phyloP scores from a whole-genome alignment of 2,113 vertebrate genomes.

The Silurus asotus region DNA sequence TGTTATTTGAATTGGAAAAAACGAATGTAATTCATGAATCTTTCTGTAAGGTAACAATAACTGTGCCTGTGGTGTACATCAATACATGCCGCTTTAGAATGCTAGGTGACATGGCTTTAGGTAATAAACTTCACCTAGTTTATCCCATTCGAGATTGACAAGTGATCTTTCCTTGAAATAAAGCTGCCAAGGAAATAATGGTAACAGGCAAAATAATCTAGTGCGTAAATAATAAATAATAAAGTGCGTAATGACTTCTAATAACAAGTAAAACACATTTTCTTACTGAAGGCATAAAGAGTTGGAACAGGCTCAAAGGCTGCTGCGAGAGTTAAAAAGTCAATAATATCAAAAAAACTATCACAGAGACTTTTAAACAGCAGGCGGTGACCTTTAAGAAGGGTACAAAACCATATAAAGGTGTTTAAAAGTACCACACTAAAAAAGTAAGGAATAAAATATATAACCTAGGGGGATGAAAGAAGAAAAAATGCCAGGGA shows the following conservation, averaged over 20 bases:
- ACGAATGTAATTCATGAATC: not conserved
- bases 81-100: not conserved
- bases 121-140: not conserved
- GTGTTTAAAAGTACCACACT: not conserved
- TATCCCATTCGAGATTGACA: not conserved
- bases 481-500: not conserved
- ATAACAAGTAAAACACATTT: not conserved
- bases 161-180: not conserved
- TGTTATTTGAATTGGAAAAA: not conserved
- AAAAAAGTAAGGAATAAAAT: not conserved
- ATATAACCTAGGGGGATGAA: not conserved
- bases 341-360: not conserved
- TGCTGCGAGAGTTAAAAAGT: not conserved
- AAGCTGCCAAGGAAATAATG: not conserved
- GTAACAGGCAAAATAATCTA: too few species aligned
- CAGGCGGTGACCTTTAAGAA: not conserved
- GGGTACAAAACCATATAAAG: not conserved
- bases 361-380: not conserved
- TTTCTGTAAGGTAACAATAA: not conserved
- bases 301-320: not conserved
- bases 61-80: not conserved
- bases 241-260: too few species aligned
- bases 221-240: too few species aligned
- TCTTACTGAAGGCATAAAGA: not conserved
- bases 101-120: not conserved